phyloP scores from a whole-genome alignment of 2,888 invertebrate genomes.

The Galerucella calmariensis region DNA sequence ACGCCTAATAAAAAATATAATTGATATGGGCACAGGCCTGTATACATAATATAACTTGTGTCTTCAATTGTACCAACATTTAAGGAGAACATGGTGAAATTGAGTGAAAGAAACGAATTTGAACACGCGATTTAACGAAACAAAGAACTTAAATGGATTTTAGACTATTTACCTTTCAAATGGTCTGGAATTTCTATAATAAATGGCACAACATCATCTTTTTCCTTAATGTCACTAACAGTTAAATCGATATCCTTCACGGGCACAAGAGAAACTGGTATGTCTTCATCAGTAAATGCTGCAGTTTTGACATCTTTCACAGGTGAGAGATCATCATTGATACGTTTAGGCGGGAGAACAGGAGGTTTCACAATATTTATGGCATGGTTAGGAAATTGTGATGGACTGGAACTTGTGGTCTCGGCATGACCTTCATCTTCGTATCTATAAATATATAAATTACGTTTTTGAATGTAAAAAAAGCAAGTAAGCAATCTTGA shows the following conservation, averaged over 20 bases:
- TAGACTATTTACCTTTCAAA: constrained; percentile 44
- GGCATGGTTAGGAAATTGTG: constrained; percentile 43
- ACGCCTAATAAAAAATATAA: constrained; percentile 39
- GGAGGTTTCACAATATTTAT: constrained; percentile 51
- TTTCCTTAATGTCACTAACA: neutral
- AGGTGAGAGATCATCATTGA: constrained; percentile 48
- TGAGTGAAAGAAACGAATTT: too few relatives aligned
- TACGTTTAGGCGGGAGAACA: constrained; percentile 39
- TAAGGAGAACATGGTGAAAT: too few relatives aligned
- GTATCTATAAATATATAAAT: constrained; percentile 20
- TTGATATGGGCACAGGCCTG: constrained; percentile 58
- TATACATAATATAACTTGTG: too few relatives aligned
- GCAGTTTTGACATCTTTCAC: constrained; percentile 45
- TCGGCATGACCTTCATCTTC: constrained; percentile 49
- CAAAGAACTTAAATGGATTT: neutral
- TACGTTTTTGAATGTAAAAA: neutral
- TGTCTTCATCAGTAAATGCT: constrained; percentile 31
- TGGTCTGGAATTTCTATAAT: constrained; percentile 51
- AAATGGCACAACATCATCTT: constrained; percentile 17
- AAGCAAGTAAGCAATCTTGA: neutral
- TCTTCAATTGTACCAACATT: too few relatives aligned
- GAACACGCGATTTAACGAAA: neutral
- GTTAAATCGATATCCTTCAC: constrained; percentile 30
- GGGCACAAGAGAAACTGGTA: constrained; percentile 27
- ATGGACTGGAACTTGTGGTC: constrained; percentile 16